Percentiles rank a stretch among this genome's conserved stretches.
Evolutionary conservation across 2,113 vertebrate genomes (phyloP).

Genomic region (Syngnathus floridae): DNA sequence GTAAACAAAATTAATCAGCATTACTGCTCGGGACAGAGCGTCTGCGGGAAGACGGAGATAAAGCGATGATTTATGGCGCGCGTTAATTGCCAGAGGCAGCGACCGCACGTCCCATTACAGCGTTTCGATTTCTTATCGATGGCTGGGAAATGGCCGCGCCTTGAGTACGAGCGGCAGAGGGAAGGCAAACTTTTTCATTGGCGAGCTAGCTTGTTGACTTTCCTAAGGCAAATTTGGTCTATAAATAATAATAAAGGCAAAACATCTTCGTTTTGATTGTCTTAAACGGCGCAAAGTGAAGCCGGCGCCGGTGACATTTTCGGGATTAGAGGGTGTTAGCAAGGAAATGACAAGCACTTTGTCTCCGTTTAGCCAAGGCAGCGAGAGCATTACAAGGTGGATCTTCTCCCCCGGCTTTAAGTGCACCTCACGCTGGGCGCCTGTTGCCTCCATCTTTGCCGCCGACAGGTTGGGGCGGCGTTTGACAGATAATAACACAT

Average conservation of each 20-base stretch:
- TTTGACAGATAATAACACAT: not conserved
- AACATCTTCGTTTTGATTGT: not conserved
- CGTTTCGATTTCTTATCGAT: conserved; percentile 37
- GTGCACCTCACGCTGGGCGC: conserved; percentile 5
- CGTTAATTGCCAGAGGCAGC: conserved; percentile 53
- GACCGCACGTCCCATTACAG: conserved; percentile 50
- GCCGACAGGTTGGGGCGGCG: conserved; percentile 8
- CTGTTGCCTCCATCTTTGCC: conserved; percentile 8
- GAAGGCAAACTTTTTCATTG: too few species aligned
- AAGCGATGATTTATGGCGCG: conserved; percentile 59
- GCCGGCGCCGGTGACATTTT: conserved; percentile 46
- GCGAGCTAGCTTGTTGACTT: not conserved
- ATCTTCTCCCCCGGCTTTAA: conserved; percentile 17
- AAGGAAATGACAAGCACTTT: conserved; percentile 52
- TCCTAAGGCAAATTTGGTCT: too few species aligned
- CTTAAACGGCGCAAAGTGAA: conserved; percentile 2
- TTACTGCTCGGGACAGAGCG: conserved; percentile 39
- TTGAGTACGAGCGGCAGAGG: not conserved
- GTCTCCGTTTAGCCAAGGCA: conserved; percentile 42
- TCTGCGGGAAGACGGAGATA: conserved; percentile 33
- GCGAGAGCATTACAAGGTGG: conserved; percentile 15
- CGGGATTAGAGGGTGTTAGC: conserved; percentile 44
- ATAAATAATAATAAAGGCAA: not conserved
- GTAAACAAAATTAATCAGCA: conserved; percentile 69
- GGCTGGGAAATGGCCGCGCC: conserved; percentile 6